Evolutionary conservation across 2,888 invertebrate species (phyloP).

Genomic region (Volucella zonaria): DNA sequence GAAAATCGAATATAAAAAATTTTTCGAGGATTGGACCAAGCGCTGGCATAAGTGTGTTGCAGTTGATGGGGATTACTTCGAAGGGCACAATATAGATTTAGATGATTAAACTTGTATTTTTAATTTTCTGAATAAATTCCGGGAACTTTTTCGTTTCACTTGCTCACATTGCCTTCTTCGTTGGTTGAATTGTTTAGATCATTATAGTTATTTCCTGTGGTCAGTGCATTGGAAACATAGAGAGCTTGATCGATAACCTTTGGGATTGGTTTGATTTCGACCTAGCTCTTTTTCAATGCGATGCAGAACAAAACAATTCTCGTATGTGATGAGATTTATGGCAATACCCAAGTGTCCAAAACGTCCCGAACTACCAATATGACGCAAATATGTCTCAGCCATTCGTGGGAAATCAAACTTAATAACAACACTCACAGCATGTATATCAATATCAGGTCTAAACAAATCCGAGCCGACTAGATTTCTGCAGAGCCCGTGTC

Average conservation of each 20-base stretch:
- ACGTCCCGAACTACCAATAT: constrained; percentile 98
- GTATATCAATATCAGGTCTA: constrained; percentile 99
- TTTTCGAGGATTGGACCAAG: too few relatives aligned
- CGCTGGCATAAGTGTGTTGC: too few relatives aligned
- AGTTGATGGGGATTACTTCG: too few relatives aligned
- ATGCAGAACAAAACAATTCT: constrained; percentile 98
- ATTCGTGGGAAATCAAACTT: constrained; percentile 99
- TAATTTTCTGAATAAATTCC: too few relatives aligned
- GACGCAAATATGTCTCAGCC: constrained; percentile 99
- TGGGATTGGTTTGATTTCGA: constrained; percentile 99
- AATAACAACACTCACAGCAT: constrained; percentile 99
- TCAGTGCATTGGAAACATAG: constrained; percentile 89
- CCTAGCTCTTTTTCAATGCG: constrained; percentile 99
- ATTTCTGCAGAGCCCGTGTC: constrained; percentile 98
- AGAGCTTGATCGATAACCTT: constrained; percentile 99
- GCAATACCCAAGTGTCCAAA: constrained; percentile 99
- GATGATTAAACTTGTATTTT: too few relatives aligned
- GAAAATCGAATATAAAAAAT: too few relatives aligned
- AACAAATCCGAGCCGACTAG: constrained; percentile 97
- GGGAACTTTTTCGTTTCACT: constrained; percentile 81
- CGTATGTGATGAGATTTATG: constrained; percentile 99
- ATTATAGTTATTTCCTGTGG: constrained; percentile 76
- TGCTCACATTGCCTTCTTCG: constrained; percentile 82
- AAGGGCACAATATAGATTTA: too few relatives aligned
- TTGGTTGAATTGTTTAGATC: constrained; percentile 81